Base-by-base conservation (phyloP, 2,888 invertebrate genomes). In the Troglohyphantes excavatus region DNA sequence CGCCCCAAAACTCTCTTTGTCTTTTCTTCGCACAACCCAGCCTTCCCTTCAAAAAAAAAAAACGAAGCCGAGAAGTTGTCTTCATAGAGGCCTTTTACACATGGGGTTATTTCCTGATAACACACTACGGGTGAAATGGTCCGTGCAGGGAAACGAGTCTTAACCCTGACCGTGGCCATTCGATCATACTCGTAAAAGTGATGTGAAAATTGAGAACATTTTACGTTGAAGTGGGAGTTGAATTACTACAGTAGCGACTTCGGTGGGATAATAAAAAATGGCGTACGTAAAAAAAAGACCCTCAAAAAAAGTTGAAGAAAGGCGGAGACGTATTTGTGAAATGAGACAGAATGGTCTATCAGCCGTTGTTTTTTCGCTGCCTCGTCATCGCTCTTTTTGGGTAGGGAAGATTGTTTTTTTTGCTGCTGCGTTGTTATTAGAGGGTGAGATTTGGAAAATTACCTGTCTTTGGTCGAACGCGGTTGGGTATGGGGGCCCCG, bases 121-220 rank as follows among this genome's bases (percentile, higher is more conserved):
- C 85, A 86, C 68, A 78, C 76, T 78, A 6, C 39, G 17, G 67
- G 85, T 76, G 85, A 86, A 86, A 86, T 86, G 85, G 68, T 39
- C 59, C 85, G 76, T 86, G 53, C 59, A 78, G 59, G 59, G 43
- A 70, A 78, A 85, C 68, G 78, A 78, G 78, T 43, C 85, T 78
- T 76, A 78, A 78, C 59, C 68, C 78, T 86, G 76, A 86, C 85
- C 76, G 78, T 27, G 68, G 53, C 21, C 85, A 76, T 23, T 86
- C 85, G 85, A 86, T 86, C 85, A 86, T 83, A 65, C 39, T 63
- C 65, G 46, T 78, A 70, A 86, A 78, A 86, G 68, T 70, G 85
- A 86, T 86, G 85, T 70, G 85, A 86, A 86, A 86, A 86, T 86
- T 86, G 85, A 86, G 85, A 86, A 86, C 85, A 86, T 86, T 86